A percentile compares a stretch with the other conserved stretches of the same genome.
Evolutionary conservation across 2,113 vertebrate species (phyloP).

Genomic region (Tursiops truncatus): DNA sequence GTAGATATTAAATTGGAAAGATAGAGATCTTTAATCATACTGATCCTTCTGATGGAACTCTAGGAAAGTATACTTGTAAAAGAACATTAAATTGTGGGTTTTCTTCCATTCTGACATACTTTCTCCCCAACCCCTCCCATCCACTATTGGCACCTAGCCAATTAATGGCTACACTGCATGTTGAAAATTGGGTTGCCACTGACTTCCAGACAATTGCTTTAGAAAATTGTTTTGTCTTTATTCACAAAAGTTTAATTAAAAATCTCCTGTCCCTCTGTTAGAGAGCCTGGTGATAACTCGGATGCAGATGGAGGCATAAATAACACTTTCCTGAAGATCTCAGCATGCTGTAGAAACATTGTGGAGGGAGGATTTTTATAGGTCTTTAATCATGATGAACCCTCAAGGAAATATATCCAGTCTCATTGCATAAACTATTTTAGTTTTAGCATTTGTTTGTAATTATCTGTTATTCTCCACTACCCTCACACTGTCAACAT

Average conservation of each 20-base stretch:
- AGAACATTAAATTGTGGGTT: neutral
- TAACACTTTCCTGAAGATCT: neutral
- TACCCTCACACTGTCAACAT: slow-evolving; percentile 45
- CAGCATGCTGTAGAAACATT: neutral
- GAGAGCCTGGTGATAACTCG: neutral
- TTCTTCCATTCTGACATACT: neutral
- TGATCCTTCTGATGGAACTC: neutral
- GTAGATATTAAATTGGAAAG: slow-evolving; percentile 24
- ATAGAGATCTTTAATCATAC: slow-evolving; percentile 29
- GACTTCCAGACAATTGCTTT: slow-evolving; percentile 52
- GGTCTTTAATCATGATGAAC: slow-evolving; percentile 58
- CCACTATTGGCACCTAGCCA: neutral
- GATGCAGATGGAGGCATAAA: neutral
- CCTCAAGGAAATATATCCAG: slow-evolving; percentile 7
- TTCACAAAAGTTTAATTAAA: slow-evolving; percentile 58
- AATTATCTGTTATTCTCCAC: slow-evolving; percentile 60
- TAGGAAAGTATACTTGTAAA: neutral
- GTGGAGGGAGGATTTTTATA: slow-evolving; percentile 19
- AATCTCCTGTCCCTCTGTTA: neutral
- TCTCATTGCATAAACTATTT: slow-evolving; percentile 48
- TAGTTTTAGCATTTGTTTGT: slow-evolving; percentile 68
- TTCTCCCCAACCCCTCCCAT: neutral
- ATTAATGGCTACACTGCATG: neutral
- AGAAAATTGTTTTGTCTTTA: slow-evolving; percentile 42
- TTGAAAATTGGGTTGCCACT: slow-evolving; percentile 27